These are phyloP conservation scores for Schizopygopsis pylzovi DNA, from an alignment of 2,797 vertebrate species.

Conservation along the genomic window DNA sequence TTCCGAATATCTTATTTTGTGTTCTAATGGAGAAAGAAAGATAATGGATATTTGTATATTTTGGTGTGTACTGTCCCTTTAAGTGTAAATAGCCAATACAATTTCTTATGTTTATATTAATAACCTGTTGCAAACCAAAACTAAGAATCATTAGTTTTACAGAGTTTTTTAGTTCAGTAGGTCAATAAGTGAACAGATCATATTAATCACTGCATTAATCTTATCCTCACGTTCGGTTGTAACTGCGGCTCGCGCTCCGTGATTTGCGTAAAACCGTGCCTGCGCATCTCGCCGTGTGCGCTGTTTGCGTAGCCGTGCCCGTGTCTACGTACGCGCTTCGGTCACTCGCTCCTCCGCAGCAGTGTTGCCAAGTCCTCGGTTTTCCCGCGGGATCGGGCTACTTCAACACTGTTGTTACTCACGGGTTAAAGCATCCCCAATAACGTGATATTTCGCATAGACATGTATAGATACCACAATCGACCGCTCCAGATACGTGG, in stretches of 20 bases:
- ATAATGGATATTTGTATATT: not conserved
- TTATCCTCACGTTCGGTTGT: not conserved
- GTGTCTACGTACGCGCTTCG: constrained; percentile 58
- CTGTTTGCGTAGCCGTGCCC: constrained; percentile 48
- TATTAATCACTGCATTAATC: not conserved
- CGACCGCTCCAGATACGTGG: not conserved
- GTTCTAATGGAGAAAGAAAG: not conserved
- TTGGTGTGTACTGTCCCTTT: not conserved
- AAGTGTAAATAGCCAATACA: not conserved
- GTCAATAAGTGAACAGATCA: not conserved
- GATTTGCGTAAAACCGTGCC: constrained; percentile 42
- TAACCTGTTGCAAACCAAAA: not conserved
- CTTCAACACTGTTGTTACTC: not conserved
- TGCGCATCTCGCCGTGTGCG: constrained; percentile 28
- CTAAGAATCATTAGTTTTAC: not conserved
- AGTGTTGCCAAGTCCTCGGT: not conserved
- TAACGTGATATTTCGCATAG: not conserved
- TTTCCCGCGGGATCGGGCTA: not conserved
- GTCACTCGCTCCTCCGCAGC: constrained; percentile 69
- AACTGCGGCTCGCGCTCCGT: constrained; percentile 49
- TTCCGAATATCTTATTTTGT: not conserved
- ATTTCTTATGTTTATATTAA: not conserved
- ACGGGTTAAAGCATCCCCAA: not conserved
- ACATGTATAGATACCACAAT: not conserved
- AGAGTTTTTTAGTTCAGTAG: not conserved